Evolutionary conservation across 2,888 invertebrate species (phyloP), one percentile per base, ranked within the genome.

Genomic region (Cremastinae sp.): DNA sequence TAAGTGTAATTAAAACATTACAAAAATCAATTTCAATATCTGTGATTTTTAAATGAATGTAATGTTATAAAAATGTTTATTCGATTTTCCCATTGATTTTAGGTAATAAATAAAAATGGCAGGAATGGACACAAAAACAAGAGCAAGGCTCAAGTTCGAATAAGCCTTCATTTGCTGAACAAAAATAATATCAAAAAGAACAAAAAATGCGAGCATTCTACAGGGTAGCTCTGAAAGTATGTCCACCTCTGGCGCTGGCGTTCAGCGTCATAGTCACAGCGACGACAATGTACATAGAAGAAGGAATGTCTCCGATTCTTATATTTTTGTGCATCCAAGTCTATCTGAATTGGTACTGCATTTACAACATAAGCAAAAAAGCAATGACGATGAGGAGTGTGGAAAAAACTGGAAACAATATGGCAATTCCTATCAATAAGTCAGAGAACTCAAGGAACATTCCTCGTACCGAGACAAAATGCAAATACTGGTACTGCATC

Each of bases 281-380:
- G 18, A 65, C 80, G 14, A 87, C 85, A 3, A 81, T 82, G 28
- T 85, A 84, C 56, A 80, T 87, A 58, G 80, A 81, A 20, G 81
- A 82, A 37, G 82, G 80, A 43, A 72, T 86, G 14, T 82, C 85
- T 12, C 81, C 81, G 0, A 12, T 83, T 3, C 83, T 87, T 9
- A 61, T 83, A 1, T 86, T 86, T 56, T 58, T 86, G 12, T 87
- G 82, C 2, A 47, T 82, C 12, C 87, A 87, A 76, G 85, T 84
- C 10, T 87, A 86, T 16, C 66, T 87, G 1, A 87, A 87, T 51
- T 87, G 87, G 87, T 87, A 86, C 20, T 83, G 84, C 0, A 81
- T 86, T 12, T 85, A 79, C 20, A 80, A 68, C 22, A 86, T 85
- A 53, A 83, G 85, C 51, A 76, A 43, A 16, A 83, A 80, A 20